Evolutionary conservation across 2,888 invertebrate species (phyloP).

Genomic region (Zaprionus obscuricornis): DNA sequence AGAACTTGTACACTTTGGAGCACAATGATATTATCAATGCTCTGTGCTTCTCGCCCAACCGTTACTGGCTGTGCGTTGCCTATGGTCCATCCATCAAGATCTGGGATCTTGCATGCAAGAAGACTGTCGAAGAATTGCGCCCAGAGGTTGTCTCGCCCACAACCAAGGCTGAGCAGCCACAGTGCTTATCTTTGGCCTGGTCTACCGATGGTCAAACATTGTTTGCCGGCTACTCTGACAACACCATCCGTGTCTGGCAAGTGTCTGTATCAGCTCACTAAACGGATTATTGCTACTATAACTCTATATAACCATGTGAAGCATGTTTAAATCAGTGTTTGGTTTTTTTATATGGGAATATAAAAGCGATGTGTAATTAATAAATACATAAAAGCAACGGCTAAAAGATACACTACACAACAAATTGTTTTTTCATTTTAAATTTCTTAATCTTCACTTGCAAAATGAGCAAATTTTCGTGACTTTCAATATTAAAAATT

Average conservation of each 20-base stretch:
- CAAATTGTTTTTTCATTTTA: background rate
- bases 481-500: background rate
- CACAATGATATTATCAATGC: constrained; percentile 99
- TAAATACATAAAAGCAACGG: no score
- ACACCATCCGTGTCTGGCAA: constrained; percentile 99
- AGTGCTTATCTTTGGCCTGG: constrained; percentile 99
- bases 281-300: constrained; percentile 49
- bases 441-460: background rate
- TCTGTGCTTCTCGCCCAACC: constrained; percentile 99
- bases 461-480: no score
- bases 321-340: constrained; percentile 31
- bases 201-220: constrained; percentile 99
- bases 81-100: constrained; percentile 99
- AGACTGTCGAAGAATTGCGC: constrained; percentile 98
- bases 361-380: no score
- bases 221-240: constrained; percentile 99
- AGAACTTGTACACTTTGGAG: constrained; percentile 98
- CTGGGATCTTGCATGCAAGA: constrained; percentile 99
- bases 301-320: constrained; percentile 44
- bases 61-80: constrained; percentile 99
- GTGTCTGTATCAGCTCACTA: constrained; percentile 94
- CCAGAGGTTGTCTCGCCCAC: constrained; percentile 93
- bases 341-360: constrained; percentile 7
- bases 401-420: no score
- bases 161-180: constrained; percentile 95